Percentiles rank a stretch among this genome's conserved stretches.
These are phyloP conservation scores for Eudemis profundana DNA, from an alignment of 2,888 invertebrate genomes.

Conservation along the genomic window DNA sequence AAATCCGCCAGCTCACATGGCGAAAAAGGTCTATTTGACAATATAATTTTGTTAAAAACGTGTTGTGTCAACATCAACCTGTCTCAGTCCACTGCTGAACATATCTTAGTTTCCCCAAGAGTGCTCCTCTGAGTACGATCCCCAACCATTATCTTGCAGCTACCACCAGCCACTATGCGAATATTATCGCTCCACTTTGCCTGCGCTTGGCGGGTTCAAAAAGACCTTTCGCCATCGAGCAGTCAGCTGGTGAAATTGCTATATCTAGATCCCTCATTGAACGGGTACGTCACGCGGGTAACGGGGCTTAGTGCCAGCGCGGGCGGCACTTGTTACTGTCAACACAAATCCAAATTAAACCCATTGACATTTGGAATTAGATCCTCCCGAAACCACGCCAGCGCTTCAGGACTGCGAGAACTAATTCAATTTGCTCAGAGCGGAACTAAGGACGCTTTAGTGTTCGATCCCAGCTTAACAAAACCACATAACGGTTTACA, in stretches of 20 bases:
- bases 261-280: slow-evolving; percentile 27
- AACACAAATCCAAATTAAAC: slow-evolving; percentile 74
- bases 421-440: slow-evolving; percentile 72
- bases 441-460: slow-evolving; percentile 62
- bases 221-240: too few species aligned
- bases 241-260: too few species aligned
- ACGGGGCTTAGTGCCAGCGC: slow-evolving; percentile 18
- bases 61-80: too few species aligned
- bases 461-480: slow-evolving; percentile 57
- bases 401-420: slow-evolving; percentile 41
- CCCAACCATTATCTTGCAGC: too few species aligned
- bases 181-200: too few species aligned
- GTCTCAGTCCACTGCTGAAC: too few species aligned
- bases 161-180: too few species aligned
- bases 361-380: slow-evolving; percentile 76
- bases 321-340: slow-evolving; percentile 48
- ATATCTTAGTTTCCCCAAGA: too few species aligned
- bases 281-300: slow-evolving; percentile 33
- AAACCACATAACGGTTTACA: slow-evolving; percentile 63
- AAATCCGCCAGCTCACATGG: slow-evolving; percentile 1
- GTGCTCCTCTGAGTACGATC: too few species aligned
- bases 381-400: slow-evolving; percentile 56
- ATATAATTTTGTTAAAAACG: too few species aligned
- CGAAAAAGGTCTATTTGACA: too few species aligned
- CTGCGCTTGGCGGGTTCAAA: too few species aligned